These are phyloP conservation scores for Struthidea cinerea DNA, from an alignment of 2,113 vertebrate genomes.

Conservation along the genomic window DNA sequence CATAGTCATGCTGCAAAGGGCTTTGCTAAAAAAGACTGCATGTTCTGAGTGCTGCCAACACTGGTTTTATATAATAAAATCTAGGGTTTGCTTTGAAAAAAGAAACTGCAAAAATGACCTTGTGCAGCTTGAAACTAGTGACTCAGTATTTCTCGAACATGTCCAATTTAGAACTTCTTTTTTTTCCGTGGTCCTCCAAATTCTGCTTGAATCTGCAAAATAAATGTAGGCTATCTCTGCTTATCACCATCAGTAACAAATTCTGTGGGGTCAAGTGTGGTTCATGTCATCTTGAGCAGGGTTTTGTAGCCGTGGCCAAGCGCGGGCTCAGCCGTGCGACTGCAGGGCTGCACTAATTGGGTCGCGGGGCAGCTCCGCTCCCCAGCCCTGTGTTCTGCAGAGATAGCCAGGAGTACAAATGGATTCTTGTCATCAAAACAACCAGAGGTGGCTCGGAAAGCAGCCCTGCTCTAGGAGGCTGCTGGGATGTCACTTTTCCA, in stretches of 20 bases:
- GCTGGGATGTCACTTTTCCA: neutral
- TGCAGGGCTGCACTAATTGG: neutral
- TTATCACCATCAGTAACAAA: neutral
- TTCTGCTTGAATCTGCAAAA: slow-evolving; percentile 52
- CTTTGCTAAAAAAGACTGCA: slow-evolving; percentile 47
- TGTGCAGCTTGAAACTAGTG: slow-evolving; percentile 36
- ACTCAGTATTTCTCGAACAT: slow-evolving; percentile 42
- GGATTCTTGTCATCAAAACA: neutral
- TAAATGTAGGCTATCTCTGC: neutral
- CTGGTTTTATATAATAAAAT: slow-evolving; percentile 37
- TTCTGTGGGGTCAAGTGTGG: neutral
- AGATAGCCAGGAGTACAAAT: neutral
- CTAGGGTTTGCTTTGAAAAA: slow-evolving; percentile 33
- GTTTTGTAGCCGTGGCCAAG: neutral
- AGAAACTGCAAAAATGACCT: slow-evolving; percentile 43
- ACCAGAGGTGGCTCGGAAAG: neutral
- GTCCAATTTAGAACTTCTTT: slow-evolving; percentile 12
- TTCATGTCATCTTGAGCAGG: neutral
- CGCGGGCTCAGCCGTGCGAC: neutral
- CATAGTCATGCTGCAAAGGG: slow-evolving; percentile 32
- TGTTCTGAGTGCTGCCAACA: slow-evolving; percentile 21
- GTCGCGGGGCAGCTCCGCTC: neutral
- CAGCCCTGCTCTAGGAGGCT: neutral
- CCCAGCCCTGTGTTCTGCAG: neutral
- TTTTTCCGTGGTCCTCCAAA: neutral